Evolutionary conservation across 1,140 invertebrate genomes (phyloP), one percentile per base, ranked within the genome.

Genomic region (Drosophila sp.): DNA sequence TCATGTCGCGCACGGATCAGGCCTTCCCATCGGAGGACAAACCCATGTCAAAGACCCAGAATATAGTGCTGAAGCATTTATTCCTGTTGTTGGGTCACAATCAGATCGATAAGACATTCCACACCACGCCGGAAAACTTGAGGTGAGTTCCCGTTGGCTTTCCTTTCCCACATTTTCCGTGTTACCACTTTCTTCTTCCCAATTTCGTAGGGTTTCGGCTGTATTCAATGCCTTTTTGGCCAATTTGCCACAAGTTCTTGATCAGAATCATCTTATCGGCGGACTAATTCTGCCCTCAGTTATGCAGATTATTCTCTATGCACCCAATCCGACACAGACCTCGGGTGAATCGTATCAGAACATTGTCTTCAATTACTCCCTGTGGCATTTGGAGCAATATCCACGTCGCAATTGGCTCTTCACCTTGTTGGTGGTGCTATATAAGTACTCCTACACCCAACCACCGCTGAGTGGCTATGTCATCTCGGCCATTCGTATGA

Each of bases 201-300:
- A 93, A 93, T 44, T 90, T n/a, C 17, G 11, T 33, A 91, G 90
- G 10, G 77, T 95, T 62, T 99, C 98, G 0, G 95, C 98, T 4
- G 97, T 98, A 1, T 99, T 99, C 92, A 99, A 98, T 92, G 97
- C 98, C 4, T 99, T 99, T 90, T 93, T 99, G 82, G 95, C 97
- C 23, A 98, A 98, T 91, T 92, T 99, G 55, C 97, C 98, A 0
- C 96, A 99, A 95, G 94, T 99, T 25, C 90, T 99, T 78, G 98
- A 99, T 92, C 96, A 98, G 89, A 99, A 99, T 93, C 97, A 98
- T 91, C 92, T 96, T 40, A 97, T 99, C 93, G 98, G 98, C 0
- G 96, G 95, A 76, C 94, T 95, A 23, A 95, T 99, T 38, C 94
- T 99, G 11, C 95, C 97, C 8, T 96, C 97, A 0, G 95, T 96